Base-by-base conservation (phyloP, 2,888 invertebrate genomes). In the Helobdella robusta region DNA sequence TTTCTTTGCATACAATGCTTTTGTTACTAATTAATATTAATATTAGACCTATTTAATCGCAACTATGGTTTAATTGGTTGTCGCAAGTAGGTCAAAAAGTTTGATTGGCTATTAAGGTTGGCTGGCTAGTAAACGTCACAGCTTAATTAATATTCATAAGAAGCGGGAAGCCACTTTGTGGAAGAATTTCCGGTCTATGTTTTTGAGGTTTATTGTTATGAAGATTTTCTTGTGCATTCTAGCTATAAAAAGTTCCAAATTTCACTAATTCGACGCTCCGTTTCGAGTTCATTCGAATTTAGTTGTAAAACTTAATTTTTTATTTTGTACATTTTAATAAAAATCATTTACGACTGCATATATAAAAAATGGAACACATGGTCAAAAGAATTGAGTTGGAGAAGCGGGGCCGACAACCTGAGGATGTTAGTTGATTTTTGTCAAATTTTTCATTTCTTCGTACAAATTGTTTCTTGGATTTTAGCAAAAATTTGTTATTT, bases 361-460 rank as follows among this genome's bases (percentile, higher is more conserved):
- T 50, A 11, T 50, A 50, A n/a, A 50, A 50, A 50, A 50, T 50
- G 50, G 50, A 65, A 25, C 34, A 52, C 32, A 72, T 72, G 72
- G 70, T 69, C 66, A 72, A 72, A 67, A 68, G 94, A 82, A 88
- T 95, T 84, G 89, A 89, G 79, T 84, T 93, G 80, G 95, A 95
- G 84, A 87, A 89, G 83, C 85, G 93, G 79, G 93, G 92, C 81
- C 86, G 88, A 81, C 86, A 86, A 81, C 88, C 91, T 75, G 86
- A 86, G 79, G 88, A 91, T 85, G 94, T 94, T 85, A 56, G 44
- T 56, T 25, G 28, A 40, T n/a, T 15, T 15, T 15, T 40, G 44
- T 40, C 11, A 11, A 15, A 40, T 40, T 40, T 40, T 40, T 40
- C 44, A 40, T n/a, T 15, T 15, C 11, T 15, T 40, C n/a, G n/a